Evolutionary conservation across 2,888 invertebrate genomes (phyloP).

Genomic region (Plebejus melissa): DNA sequence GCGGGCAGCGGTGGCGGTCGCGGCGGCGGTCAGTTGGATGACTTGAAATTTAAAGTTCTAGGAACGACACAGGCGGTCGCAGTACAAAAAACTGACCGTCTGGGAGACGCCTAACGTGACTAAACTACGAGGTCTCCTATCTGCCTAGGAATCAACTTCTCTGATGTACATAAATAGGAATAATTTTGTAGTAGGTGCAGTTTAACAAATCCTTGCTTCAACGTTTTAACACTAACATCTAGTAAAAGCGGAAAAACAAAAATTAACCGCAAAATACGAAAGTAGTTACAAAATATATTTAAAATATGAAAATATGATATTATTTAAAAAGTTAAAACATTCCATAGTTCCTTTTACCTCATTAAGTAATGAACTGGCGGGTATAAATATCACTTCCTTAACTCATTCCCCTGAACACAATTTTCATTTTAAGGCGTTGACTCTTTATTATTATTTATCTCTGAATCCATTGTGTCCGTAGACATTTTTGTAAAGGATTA

Average conservation of each 20-base stretch:
- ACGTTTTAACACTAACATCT: not conserved
- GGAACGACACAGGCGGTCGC: too few species aligned
- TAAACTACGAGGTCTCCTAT: too few species aligned
- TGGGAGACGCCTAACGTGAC: too few species aligned
- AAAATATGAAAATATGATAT: slow-evolving; percentile 35
- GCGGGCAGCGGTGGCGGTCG: too few species aligned
- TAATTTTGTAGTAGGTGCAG: too few species aligned
- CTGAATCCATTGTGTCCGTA: slow-evolving; percentile 31
- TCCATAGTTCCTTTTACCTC: slow-evolving; percentile 46
- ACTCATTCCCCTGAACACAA: slow-evolving; percentile 59
- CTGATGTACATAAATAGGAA: too few species aligned
- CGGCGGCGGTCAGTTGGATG: too few species aligned
- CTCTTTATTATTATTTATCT: slow-evolving; percentile 68
- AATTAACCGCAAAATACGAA: not conserved
- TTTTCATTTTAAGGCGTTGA: slow-evolving; percentile 72
- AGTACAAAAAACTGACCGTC: too few species aligned
- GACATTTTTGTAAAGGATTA: slow-evolving; percentile 27
- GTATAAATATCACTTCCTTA: slow-evolving; percentile 75
- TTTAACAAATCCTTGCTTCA: too few species aligned
- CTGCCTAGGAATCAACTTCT: too few species aligned
- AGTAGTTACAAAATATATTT: not conserved
- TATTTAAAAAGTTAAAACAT: slow-evolving; percentile 38
- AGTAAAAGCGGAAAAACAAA: not conserved
- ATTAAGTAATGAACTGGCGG: slow-evolving; percentile 53
- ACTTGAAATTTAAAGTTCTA: too few species aligned